phyloP scores from a whole-genome alignment of 2,888 invertebrate species.

The Poecilus cupreus region DNA sequence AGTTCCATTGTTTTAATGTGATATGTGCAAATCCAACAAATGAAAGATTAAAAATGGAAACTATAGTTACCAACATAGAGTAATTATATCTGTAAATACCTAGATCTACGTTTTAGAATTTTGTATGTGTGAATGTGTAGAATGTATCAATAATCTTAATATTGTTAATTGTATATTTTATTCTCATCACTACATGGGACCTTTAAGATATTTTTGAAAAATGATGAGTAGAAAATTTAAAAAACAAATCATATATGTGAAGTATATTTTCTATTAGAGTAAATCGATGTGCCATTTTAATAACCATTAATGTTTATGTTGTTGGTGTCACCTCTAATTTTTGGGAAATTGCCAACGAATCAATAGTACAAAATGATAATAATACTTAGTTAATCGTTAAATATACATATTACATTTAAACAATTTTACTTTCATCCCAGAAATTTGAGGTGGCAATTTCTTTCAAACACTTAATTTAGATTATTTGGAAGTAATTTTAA shows the following conservation, averaged over 20 bases:
- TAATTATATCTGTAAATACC: slow-evolving; percentile 34
- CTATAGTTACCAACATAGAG: slow-evolving; percentile 1
- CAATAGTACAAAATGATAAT: slow-evolving; percentile 37
- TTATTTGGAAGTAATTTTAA: background rate
- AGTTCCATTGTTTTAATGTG: slow-evolving; percentile 12
- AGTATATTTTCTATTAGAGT: slow-evolving; percentile 50
- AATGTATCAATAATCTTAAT: slow-evolving; percentile 36
- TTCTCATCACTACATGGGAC: slow-evolving; percentile 25
- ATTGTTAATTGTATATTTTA: slow-evolving; percentile 33
- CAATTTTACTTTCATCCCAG: background rate
- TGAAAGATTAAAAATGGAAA: background rate
- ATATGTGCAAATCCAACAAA: slow-evolving; percentile 9
- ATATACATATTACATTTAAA: slow-evolving; percentile 16
- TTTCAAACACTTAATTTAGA: background rate
- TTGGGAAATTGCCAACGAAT: slow-evolving; percentile 8
- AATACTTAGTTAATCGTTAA: background rate
- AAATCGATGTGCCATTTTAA: slow-evolving; percentile 50
- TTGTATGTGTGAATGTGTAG: slow-evolving; percentile 54
- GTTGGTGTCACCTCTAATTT: background rate
- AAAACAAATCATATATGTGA: slow-evolving; percentile 45
- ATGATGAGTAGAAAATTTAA: slow-evolving; percentile 25
- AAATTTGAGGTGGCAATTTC: background rate
- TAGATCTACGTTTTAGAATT: slow-evolving; percentile 28
- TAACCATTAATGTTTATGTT: background rate
- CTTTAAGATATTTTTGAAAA: slow-evolving; percentile 49